These are phyloP conservation scores for Venusia cambrica DNA, from an alignment of 2,888 invertebrate species.

Conservation along the genomic window DNA sequence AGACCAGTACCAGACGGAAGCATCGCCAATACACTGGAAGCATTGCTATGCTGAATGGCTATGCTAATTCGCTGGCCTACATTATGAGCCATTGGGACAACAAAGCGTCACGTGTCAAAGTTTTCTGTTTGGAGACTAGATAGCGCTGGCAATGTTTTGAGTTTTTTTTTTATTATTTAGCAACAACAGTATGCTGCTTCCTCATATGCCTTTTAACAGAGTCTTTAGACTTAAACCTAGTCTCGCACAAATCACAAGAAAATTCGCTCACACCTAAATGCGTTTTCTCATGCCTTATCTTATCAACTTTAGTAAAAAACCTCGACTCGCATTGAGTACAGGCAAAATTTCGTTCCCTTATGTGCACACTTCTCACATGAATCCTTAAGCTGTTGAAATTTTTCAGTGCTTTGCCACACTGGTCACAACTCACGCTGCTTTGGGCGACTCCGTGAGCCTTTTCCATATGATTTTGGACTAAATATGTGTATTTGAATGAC, in stretches of 20 bases:
- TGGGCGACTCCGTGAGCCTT: constrained; percentile 40
- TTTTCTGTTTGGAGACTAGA: too few species aligned
- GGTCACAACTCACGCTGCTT: constrained; percentile 32
- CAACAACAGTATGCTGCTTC: constrained; percentile 45
- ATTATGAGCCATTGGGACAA: too few species aligned
- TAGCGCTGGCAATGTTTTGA: too few species aligned
- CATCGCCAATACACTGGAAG: too few species aligned
- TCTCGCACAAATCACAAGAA: constrained; percentile 43
- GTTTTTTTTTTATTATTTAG: too few species aligned
- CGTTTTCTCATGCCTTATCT: constrained; percentile 44
- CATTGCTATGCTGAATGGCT: too few species aligned
- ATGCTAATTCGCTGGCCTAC: too few species aligned
- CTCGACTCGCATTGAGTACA: constrained; percentile 41
- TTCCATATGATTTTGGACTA: constrained; percentile 38
- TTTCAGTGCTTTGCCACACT: constrained; percentile 44
- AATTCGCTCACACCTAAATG: constrained; percentile 43
- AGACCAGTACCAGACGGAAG: too few species aligned
- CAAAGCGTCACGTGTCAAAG: too few species aligned
- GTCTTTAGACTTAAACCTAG: constrained; percentile 47
- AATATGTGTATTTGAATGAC: constrained; percentile 39
- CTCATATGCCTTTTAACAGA: constrained; percentile 46
- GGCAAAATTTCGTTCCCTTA: constrained; percentile 40
- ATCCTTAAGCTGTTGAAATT: constrained; percentile 36
- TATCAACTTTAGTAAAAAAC: constrained; percentile 47
- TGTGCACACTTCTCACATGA: constrained; percentile 44